Conservation (phyloP, 2,797 vertebrate genomes). For the Rhodeus uyekii region DNA sequence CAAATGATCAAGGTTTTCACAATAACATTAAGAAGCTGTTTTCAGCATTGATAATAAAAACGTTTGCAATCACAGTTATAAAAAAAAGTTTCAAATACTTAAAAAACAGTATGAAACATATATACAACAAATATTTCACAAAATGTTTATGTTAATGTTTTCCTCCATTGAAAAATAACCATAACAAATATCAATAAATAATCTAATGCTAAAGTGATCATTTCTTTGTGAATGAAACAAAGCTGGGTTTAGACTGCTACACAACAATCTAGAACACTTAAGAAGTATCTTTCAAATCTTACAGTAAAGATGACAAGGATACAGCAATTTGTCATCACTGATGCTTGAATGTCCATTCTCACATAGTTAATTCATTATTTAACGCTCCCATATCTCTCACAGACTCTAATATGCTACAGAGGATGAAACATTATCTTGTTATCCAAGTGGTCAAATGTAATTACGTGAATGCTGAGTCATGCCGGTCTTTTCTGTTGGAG, state of each 20-base stretch:
- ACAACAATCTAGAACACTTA: background rate
- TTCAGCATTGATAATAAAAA: background rate
- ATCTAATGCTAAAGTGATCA: background rate
- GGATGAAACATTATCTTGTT: slow-evolving; percentile 20
- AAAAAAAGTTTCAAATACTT: too few relatives aligned
- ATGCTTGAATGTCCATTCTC: slow-evolving; percentile 5
- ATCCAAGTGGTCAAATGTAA: slow-evolving; percentile 13
- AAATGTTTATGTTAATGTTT: too few relatives aligned
- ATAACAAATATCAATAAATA: background rate
- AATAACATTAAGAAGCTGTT: background rate
- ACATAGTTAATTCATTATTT: slow-evolving; percentile 7
- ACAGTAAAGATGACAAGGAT: slow-evolving; percentile 4
- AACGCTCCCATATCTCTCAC: background rate
- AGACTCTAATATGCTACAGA: background rate
- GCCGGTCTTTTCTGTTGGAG: background rate
- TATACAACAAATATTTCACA: too few relatives aligned
- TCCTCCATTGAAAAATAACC: background rate
- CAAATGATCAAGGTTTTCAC: background rate
- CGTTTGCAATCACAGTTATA: too few relatives aligned
- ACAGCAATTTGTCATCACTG: background rate
- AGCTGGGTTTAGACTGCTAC: background rate
- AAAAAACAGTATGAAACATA: too few relatives aligned
- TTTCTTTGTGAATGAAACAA: background rate
- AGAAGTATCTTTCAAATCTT: background rate
- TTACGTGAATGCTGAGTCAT: slow-evolving; percentile 16